These are phyloP conservation scores for Gorsachius magnificus DNA, from an alignment of 2,797 vertebrate genomes.

Conservation along the genomic window DNA sequence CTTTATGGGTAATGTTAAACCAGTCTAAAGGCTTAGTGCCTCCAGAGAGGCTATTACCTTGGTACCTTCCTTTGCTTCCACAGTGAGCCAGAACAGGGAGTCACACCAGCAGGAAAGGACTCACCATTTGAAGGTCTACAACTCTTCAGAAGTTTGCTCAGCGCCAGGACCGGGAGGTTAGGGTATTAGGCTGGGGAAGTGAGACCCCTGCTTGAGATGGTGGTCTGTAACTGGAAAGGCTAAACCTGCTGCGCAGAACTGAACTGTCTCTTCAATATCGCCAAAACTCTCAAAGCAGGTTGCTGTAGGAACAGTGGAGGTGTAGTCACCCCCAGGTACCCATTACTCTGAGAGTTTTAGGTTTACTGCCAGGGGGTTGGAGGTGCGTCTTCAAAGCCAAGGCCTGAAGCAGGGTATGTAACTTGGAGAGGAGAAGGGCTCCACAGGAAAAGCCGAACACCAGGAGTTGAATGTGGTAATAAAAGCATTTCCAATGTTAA, in stretches of 20 bases:
- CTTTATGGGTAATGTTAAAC: not conserved
- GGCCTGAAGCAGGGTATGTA: not conserved
- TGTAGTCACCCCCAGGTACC: not conserved
- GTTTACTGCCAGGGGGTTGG: not conserved
- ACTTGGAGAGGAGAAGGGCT: not conserved
- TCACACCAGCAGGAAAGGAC: not conserved
- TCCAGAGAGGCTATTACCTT: not conserved
- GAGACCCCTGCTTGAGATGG: not conserved
- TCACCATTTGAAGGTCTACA: accelerated
- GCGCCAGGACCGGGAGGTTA: not conserved
- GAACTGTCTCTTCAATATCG: not conserved
- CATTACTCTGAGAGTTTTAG: not conserved
- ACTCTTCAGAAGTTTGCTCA: not conserved
- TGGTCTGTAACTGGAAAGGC: not conserved
- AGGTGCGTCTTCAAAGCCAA: not conserved
- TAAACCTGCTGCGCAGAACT: not conserved
- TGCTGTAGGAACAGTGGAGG: not conserved
- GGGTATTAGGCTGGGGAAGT: not conserved
- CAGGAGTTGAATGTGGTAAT: not conserved
- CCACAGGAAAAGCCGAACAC: not conserved
- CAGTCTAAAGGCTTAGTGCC: not conserved
- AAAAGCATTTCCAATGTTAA: not conserved
- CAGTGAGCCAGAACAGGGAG: not conserved
- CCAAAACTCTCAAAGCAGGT: not conserved
- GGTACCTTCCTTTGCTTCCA: not conserved